Percentiles rank a stretch among this genome's conserved stretches.
These are phyloP conservation scores for Megaceryle alcyon DNA, from an alignment of 2,797 vertebrate genomes.

Conservation along the genomic window DNA sequence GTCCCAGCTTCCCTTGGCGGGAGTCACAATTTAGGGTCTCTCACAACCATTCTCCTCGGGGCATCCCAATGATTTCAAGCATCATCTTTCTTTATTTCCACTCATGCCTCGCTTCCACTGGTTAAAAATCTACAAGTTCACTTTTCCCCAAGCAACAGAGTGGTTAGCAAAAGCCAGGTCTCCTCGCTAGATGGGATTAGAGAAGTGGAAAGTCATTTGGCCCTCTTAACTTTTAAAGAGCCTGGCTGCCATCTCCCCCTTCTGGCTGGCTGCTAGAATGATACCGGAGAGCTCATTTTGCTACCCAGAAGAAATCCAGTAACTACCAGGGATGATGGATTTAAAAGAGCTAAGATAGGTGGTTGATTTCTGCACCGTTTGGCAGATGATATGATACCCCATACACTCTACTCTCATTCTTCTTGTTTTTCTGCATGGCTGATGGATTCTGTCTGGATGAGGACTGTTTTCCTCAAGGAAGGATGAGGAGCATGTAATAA, in stretches of 20 bases:
- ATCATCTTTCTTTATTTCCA: neutral
- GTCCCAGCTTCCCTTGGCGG: neutral
- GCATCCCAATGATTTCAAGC: neutral
- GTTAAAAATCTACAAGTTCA: neutral
- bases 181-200: neutral
- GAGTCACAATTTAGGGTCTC: neutral
- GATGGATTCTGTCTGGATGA: neutral
- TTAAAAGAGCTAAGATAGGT: neutral
- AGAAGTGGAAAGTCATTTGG: neutral
- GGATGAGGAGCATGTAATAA: neutral
- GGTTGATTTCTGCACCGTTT: neutral
- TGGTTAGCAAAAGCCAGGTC: neutral
- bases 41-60: neutral
- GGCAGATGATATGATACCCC: fast-evolving
- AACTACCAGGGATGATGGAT: neutral
- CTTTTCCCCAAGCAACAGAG: neutral
- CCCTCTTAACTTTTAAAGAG: neutral
- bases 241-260: constrained; percentile 46
- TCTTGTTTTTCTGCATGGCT: neutral
- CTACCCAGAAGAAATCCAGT: neutral
- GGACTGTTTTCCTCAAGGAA: neutral
- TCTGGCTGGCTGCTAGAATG: constrained; percentile 39
- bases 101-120: neutral
- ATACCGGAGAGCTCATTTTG: neutral
- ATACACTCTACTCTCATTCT: neutral